A percentile compares a stretch with the other conserved stretches of the same genome.
Conservation (phyloP, 1,140 invertebrate genomes). For the Conus ventricosus region DNA sequence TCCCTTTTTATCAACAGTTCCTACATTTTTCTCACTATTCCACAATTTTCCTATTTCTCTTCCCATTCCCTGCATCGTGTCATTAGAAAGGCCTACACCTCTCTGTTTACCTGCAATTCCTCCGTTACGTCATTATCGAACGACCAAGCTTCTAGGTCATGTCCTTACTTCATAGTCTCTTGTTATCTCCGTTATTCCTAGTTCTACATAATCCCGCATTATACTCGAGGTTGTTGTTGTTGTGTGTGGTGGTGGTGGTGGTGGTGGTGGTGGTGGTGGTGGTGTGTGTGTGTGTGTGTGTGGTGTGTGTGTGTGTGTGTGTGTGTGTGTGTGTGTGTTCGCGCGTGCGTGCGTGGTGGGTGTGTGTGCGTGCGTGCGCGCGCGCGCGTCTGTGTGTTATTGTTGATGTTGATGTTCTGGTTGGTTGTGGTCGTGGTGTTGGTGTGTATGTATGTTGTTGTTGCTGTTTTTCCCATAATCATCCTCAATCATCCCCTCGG, state of each 20-base stretch:
- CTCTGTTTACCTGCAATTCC: background rate
- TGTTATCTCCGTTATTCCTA: background rate
- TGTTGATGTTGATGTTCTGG: too few species aligned
- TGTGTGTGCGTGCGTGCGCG: background rate
- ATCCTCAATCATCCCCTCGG: background rate
- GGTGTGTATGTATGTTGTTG: slow-evolving; percentile 6
- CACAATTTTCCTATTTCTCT: too few species aligned
- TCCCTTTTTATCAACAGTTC: too few species aligned
- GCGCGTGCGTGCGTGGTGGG: too few species aligned
- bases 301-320: too few species aligned
- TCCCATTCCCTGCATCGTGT: too few species aligned
- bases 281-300: too few species aligned
- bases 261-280: too few species aligned
- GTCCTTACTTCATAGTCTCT: background rate
- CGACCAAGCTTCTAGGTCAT: background rate
- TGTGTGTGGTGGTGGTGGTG: too few species aligned
- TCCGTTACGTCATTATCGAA: background rate
- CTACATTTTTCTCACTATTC: too few species aligned
- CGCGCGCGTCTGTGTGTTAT: background rate
- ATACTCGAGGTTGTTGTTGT: too few species aligned
- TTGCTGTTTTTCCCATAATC: background rate
- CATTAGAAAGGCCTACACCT: background rate
- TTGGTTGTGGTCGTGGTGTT: background rate
- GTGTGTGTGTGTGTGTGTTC: too few species aligned
- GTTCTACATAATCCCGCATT: background rate